Evolutionary conservation across 2,888 invertebrate species (phyloP), one percentile per base, ranked within the genome.

Genomic region (Heliconius erato): DNA sequence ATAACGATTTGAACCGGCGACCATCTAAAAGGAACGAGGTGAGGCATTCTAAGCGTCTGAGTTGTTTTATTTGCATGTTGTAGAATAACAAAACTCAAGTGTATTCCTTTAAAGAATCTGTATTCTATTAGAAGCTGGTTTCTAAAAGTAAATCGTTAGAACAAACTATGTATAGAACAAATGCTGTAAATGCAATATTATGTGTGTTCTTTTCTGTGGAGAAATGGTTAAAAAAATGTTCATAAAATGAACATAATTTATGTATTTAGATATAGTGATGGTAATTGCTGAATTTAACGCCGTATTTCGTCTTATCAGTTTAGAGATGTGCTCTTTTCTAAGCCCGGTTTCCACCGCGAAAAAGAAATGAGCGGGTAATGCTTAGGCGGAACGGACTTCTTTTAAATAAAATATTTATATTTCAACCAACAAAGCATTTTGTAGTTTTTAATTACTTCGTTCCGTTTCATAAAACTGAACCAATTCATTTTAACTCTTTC

Each of bases 51-150:
- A 19, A n/a, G 40, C 12, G 69, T 9, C 16, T 19, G 28, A 28
- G 28, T 28, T 16, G 49, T 49, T 49, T 19, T 74, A 74, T 74
- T 59, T 74, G 11, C 11, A 23, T n/a, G n/a, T n/a, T 63, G 23
- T n/a, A 63, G 63, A 26, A 23, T 19, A 74, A 74, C n/a, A 63
- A 76, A 59, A 35, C 59, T 63, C 59, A 76, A 76, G 76, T 76
- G 76, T 63, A 63, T 63, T 74, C 16, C 9, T 63, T n/a, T 6
- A 40, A 76, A 16, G 26, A 76, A 76, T 63, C 35, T 63, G n/a
- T n/a, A n/a, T n/a, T n/a, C n/a, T n/a, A n/a, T n/a, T 40, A 35
- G 59, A 63, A 78, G 26, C 67, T 67, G 26, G 26, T 19, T 71
- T 49, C 72, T 72, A 72, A 44, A 72, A 72, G 44, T 49, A 44